Percentiles rank a stretch among this genome's conserved stretches.
phyloP scores from a whole-genome alignment of 2,113 vertebrate species.

The Urocolius indicus region DNA sequence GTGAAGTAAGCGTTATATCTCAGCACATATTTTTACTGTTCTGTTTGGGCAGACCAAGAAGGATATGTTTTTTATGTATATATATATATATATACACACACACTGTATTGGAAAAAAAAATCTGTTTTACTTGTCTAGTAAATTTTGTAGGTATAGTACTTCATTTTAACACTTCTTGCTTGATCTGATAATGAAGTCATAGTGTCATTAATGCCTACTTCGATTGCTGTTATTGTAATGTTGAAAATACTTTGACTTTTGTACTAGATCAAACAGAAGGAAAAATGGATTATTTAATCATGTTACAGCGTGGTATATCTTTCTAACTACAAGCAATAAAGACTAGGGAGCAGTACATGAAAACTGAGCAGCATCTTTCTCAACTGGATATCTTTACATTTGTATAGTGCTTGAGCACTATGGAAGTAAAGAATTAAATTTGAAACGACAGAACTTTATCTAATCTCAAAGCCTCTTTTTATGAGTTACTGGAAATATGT shows the following conservation, averaged over 20 bases:
- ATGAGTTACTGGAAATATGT: not conserved
- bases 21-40: not conserved
- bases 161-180: constrained; percentile 29
- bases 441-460: not conserved
- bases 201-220: not conserved
- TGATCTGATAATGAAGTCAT: constrained; percentile 13
- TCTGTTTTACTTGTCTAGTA: constrained; percentile 1
- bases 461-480: not conserved
- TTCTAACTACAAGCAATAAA: not conserved
- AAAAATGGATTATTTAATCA: constrained; percentile 2
- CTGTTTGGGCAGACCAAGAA: not conserved
- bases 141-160: not conserved
- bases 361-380: not conserved
- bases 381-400: not conserved
- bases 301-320: not conserved
- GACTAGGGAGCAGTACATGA: not conserved
- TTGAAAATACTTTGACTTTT: not conserved
- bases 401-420: not conserved
- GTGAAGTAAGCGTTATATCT: not conserved
- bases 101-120: not conserved
- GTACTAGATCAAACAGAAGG: not conserved
- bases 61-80: not conserved
- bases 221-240: not conserved
- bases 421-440: not conserved
- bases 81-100: not conserved